phyloP scores from a whole-genome alignment of 2,113 vertebrate species.

The Meriones unguiculatus region DNA sequence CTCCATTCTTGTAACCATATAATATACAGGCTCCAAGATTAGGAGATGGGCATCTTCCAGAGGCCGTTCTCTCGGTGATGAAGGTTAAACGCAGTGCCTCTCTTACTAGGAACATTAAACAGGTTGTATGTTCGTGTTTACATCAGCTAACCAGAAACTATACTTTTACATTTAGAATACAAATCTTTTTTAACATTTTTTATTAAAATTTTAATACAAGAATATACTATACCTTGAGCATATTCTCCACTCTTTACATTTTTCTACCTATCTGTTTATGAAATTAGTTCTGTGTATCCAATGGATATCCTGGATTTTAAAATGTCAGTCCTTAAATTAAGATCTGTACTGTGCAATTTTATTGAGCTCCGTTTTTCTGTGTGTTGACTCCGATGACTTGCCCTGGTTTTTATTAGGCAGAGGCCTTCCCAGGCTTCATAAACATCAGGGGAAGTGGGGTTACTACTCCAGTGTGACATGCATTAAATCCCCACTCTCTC shows the following conservation, averaged over 20 bases:
- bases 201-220: neutral
- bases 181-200: neutral
- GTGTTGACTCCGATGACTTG: neutral
- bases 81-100: neutral
- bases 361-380: neutral
- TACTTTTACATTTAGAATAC: slow-evolving; percentile 11
- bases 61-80: neutral
- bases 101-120: neutral
- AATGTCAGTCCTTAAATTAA: neutral
- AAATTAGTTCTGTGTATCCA: neutral
- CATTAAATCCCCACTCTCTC: slow-evolving; percentile 59
- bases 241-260: neutral
- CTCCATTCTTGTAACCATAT: neutral
- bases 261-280: neutral
- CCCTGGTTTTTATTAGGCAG: slow-evolving; percentile 38
- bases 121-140: neutral
- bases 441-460: neutral
- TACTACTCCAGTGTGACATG: neutral
- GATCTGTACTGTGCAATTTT: neutral
- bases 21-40: neutral
- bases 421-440: neutral
- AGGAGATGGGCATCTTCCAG: neutral
- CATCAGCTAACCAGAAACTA: neutral
- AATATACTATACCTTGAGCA: neutral
- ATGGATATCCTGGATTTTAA: neutral